Conservation (phyloP, 2,888 invertebrate species). For the Acrobasis consociella region DNA sequence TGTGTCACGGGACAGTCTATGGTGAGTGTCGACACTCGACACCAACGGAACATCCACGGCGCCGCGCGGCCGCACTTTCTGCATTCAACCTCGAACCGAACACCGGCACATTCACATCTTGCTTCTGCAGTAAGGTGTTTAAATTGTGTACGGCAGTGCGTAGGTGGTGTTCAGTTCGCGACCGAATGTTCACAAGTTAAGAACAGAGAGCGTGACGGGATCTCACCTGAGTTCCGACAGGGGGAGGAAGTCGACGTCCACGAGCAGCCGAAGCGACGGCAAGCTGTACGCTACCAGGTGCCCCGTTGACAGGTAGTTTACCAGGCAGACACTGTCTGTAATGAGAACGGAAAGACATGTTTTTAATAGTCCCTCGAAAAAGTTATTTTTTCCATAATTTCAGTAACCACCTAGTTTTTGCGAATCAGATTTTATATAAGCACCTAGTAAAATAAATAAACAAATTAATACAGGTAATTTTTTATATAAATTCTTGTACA, state of each 20-base stretch:
- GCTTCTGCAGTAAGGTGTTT: too few relatives aligned
- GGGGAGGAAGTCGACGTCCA: slow-evolving; percentile 97
- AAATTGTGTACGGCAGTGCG: not conserved
- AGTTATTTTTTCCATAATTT: not conserved
- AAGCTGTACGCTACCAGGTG: slow-evolving; percentile 96
- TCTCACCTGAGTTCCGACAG: slow-evolving; percentile 95
- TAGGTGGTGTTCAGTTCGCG: slow-evolving; percentile 9
- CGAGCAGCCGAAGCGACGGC: slow-evolving; percentile 95
- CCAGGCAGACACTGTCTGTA: slow-evolving; percentile 96
- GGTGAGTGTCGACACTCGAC: slow-evolving; percentile 37
- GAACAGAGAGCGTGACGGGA: slow-evolving; percentile 8
- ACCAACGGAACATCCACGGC: slow-evolving; percentile 24
- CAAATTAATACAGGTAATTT: too few relatives aligned
- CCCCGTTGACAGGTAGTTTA: slow-evolving; percentile 97
- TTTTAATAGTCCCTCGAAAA: not conserved
- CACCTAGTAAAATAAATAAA: too few relatives aligned
- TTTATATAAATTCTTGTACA: too few relatives aligned
- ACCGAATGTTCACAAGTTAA: not conserved
- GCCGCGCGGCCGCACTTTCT: slow-evolving; percentile 20
- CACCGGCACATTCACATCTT: not conserved
- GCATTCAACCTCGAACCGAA: slow-evolving; percentile 15
- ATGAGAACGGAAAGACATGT: slow-evolving; percentile 34
- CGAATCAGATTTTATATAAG: too few relatives aligned
- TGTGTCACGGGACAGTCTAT: slow-evolving; percentile 50
- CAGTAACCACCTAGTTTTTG: too few relatives aligned